These are phyloP conservation scores for Trinorchestia longiramus DNA, from an alignment of 1,140 invertebrate species.

Conservation along the genomic window DNA sequence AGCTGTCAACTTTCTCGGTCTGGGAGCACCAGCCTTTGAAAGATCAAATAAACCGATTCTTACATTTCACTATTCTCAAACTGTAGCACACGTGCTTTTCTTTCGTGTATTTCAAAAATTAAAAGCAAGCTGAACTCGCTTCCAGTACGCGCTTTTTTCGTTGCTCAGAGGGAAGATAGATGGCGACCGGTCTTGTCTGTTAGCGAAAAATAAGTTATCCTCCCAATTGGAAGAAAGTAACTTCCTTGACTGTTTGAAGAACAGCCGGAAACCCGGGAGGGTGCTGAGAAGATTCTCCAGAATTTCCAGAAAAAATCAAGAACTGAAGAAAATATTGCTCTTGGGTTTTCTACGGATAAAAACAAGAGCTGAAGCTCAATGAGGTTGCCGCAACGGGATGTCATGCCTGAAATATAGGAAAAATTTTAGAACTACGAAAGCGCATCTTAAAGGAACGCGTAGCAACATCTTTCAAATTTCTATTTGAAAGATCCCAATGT, in stretches of 20 bases:
- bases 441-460: not conserved
- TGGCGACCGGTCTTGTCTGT: slow-evolving; percentile 41
- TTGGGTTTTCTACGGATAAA: not conserved
- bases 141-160: not conserved
- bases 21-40: not conserved
- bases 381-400: not conserved
- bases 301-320: slow-evolving; percentile 41
- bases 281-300: slow-evolving; percentile 51
- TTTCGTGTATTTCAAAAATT: slow-evolving; percentile 30
- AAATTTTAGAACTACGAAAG: not conserved
- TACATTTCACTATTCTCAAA: not conserved
- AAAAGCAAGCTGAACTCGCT: slow-evolving; percentile 26
- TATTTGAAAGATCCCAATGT: not conserved
- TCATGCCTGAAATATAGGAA: not conserved
- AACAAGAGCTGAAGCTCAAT: not conserved
- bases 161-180: slow-evolving; percentile 25
- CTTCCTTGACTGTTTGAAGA: slow-evolving; percentile 54
- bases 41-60: not conserved
- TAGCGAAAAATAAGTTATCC: slow-evolving; percentile 51
- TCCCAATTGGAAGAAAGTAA: slow-evolving; percentile 53
- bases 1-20: not conserved
- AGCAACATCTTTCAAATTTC: not conserved
- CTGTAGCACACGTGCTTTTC: not conserved
- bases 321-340: slow-evolving; percentile 46
- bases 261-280: slow-evolving; percentile 48